Conservation (phyloP, 1,140 invertebrate genomes). For the Xylocopa sonorina region DNA sequence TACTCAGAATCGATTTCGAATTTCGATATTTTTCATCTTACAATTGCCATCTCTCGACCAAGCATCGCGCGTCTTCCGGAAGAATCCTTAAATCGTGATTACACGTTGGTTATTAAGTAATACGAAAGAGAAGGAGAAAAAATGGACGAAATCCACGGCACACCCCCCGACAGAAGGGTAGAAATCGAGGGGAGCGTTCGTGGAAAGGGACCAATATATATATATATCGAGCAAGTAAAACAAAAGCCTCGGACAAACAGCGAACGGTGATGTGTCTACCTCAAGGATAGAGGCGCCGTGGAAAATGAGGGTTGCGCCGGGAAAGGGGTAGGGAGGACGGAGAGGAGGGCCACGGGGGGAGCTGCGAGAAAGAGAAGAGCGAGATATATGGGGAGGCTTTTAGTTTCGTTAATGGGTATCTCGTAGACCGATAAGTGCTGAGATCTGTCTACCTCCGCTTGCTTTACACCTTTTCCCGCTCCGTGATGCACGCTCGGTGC, state of each 20-base stretch:
- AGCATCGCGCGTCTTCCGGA: too few relatives aligned
- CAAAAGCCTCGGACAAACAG: conserved; percentile 79
- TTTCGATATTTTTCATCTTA: too few relatives aligned
- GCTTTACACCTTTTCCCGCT: conserved; percentile 78
- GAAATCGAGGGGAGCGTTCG: conserved; percentile 26
- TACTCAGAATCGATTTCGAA: too few relatives aligned
- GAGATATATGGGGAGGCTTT: conserved; percentile 81
- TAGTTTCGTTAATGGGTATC: conserved; percentile 82
- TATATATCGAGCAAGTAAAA: conserved; percentile 76
- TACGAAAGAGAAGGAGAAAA: neutral
- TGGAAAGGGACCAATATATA: conserved; percentile 74
- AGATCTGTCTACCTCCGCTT: conserved; percentile 80
- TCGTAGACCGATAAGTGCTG: conserved; percentile 81
- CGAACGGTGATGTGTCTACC: conserved; percentile 79
- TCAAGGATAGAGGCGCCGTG: conserved; percentile 70
- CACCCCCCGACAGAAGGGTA: conserved; percentile 30
- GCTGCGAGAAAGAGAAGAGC: conserved; percentile 69
- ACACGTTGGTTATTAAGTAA: too few relatives aligned
- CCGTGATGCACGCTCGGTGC: conserved; percentile 44
- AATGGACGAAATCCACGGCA: conserved; percentile 28
- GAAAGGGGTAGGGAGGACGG: conserved; percentile 56
- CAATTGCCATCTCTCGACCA: too few relatives aligned
- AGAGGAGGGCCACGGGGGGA: conserved; percentile 33
- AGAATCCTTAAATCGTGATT: too few relatives aligned
- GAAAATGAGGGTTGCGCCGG: conserved; percentile 66